Evolutionary conservation across 1,140 invertebrate species (phyloP), one percentile per base, ranked within the genome.

Genomic region (Littorina saxatilis): DNA sequence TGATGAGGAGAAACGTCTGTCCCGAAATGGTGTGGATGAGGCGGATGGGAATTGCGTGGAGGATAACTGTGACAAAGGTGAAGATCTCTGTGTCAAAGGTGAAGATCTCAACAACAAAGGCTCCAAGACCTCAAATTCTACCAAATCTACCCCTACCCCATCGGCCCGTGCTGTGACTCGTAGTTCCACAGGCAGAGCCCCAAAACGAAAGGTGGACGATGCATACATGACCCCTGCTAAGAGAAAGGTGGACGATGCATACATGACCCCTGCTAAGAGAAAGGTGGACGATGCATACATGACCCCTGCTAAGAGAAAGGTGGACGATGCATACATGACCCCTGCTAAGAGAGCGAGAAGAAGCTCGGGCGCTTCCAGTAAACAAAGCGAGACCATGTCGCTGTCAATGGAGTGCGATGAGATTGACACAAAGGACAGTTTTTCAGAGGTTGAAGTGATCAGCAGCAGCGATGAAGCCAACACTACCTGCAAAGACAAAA

Each of bases 1-100:
- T 2, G 37, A 58, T 20, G n/a, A n/a, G 2, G 68, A 52, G 17
- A 55, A 80, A 78, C n/a, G 5, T 11, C 17, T 73, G 15, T 27
- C 37, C 23, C n/a, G 17, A 23, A 66, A 47, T 79, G 77, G 52
- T 40, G 70, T 37, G n/a, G 68, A 40, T 43, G 66, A 80, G n/a
- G 35, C 70, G 37, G 70, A 80, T 73, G 79, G 52, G 23, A 63
- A 63, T 32, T 66, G 76, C 32, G 17, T 20, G 9, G 76, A 78
- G 20, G 35, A 63, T 52, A 58, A 61, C 15, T 63, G 43, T 39
- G 76, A 40, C 37, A 78, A 40, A 58, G n/a, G 55, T 15, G 15
- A 23, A n/a, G 66, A n/a, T 15, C 76, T 35, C 29, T 63, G 43
- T 39, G 76, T n/a, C 37, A 78, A 40, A 58, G n/a, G 55, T 15